Conservation (phyloP, 2,797 vertebrate genomes). For the Enteromius anoplus region DNA sequence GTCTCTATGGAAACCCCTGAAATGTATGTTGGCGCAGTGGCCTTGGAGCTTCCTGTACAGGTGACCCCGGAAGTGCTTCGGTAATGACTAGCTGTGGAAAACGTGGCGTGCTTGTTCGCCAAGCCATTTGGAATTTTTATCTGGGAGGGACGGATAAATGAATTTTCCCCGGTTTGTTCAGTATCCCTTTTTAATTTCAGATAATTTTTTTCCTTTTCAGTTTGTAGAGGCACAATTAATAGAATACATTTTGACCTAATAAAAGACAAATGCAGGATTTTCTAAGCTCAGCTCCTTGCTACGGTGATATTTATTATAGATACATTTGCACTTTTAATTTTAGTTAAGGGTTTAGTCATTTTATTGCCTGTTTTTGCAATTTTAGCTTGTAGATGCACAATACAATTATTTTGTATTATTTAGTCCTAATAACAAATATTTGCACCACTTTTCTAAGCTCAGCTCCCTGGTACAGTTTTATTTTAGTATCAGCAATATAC, state of each 20-base stretch:
- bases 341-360: not conserved
- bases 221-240: not conserved
- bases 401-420: not conserved
- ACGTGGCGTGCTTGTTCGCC: not conserved
- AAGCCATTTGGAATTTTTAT: not conserved
- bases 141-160: not conserved
- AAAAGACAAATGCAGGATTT: not conserved
- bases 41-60: constrained; percentile 69
- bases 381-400: not conserved
- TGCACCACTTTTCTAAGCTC: not conserved
- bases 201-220: not conserved
- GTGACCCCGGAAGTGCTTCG: constrained; percentile 71
- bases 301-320: not conserved
- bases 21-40: constrained; percentile 74
- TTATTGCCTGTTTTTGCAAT: not conserved
- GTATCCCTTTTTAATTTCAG: not conserved
- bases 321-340: not conserved
- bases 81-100: constrained; percentile 35
- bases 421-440: not conserved
- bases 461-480: not conserved
- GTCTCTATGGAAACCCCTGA: constrained; percentile 83
- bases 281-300: constrained; percentile 60
- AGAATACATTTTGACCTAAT: not conserved
- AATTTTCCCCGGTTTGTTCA: constrained; percentile 6
- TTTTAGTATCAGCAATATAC: not conserved